Evolutionary conservation across 1,140 invertebrate genomes (phyloP).

Genomic region (Hylyphantes graminicola): DNA sequence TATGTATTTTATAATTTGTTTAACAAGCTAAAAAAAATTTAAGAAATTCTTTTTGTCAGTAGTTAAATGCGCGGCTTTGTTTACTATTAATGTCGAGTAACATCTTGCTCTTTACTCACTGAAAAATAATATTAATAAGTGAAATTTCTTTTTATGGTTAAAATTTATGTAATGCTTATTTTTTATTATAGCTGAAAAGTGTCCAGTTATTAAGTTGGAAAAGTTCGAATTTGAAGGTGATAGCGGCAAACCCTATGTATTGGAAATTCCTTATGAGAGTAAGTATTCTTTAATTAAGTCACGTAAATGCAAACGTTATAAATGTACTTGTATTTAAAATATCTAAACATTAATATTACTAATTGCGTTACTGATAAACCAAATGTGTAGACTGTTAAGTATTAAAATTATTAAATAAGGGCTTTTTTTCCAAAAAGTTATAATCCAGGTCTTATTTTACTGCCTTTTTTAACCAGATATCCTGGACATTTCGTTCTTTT

Average conservation of each 20-base stretch:
- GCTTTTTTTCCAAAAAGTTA: no score
- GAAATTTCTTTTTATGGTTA: not conserved
- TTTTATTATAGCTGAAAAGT: constrained; percentile 67
- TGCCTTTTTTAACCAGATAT: not conserved
- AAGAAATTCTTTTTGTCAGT: no score
- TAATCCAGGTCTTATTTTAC: no score
- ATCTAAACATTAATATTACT: not conserved
- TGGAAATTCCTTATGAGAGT: constrained; percentile 91
- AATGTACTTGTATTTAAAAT: not conserved
- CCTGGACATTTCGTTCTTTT: not conserved
- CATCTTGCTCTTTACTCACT: no score
- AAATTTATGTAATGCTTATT: constrained; percentile 23
- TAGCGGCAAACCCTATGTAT: constrained; percentile 62
- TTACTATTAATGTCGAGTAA: no score
- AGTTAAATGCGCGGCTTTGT: no score
- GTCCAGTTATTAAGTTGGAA: constrained; percentile 68
- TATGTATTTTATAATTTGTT: no score
- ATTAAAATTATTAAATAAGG: no score
- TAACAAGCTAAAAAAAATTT: no score
- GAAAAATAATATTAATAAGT: no score
- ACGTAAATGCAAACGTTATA: not conserved
- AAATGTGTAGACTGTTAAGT: no score
- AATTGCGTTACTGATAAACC: not conserved
- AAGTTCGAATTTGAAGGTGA: constrained; percentile 64
- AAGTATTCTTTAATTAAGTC: constrained; percentile 63